Evolutionary conservation across 2,797 vertebrate species (phyloP).

Genomic region (Heliangelus exortis): DNA sequence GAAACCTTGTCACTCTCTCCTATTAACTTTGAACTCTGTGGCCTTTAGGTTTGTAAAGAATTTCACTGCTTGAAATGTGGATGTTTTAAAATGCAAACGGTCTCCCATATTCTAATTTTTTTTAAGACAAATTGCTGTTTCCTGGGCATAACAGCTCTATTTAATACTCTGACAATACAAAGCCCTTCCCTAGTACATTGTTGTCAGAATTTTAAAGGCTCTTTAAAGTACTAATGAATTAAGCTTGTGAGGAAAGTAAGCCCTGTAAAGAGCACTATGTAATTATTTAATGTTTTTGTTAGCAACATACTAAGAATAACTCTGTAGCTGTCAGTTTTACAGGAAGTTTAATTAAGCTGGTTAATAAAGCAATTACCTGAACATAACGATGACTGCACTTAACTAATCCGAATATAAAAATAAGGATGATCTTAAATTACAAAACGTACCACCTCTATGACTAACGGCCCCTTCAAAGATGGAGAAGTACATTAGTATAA

Average conservation of each 20-base stretch:
- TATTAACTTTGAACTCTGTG: not conserved
- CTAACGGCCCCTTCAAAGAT: constrained; percentile 61
- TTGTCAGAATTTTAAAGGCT: constrained; percentile 28
- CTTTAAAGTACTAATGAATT: constrained; percentile 40
- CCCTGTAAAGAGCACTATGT: constrained; percentile 40
- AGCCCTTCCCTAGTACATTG: not conserved
- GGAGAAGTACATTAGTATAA: constrained; percentile 70
- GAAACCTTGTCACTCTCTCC: not conserved
- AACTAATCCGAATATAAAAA: constrained; percentile 75
- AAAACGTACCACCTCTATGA: constrained; percentile 62
- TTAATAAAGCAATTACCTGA: constrained; percentile 81
- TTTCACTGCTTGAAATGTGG: not conserved
- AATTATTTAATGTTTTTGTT: constrained; percentile 77
- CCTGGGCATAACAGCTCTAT: not conserved
- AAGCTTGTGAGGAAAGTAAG: constrained; percentile 29
- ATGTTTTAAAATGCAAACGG: not conserved
- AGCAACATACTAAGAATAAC: constrained; percentile 70
- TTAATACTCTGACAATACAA: not conserved
- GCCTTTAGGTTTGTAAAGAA: not conserved
- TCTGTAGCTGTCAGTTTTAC: constrained; percentile 70
- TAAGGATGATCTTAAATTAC: constrained; percentile 71
- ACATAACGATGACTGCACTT: constrained; percentile 62
- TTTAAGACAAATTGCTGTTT: not conserved
- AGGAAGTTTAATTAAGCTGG: constrained; percentile 76
- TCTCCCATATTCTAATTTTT: not conserved